Evolutionary conservation across 2,797 vertebrate species (phyloP).

Genomic region (Sparidentex hasta): DNA sequence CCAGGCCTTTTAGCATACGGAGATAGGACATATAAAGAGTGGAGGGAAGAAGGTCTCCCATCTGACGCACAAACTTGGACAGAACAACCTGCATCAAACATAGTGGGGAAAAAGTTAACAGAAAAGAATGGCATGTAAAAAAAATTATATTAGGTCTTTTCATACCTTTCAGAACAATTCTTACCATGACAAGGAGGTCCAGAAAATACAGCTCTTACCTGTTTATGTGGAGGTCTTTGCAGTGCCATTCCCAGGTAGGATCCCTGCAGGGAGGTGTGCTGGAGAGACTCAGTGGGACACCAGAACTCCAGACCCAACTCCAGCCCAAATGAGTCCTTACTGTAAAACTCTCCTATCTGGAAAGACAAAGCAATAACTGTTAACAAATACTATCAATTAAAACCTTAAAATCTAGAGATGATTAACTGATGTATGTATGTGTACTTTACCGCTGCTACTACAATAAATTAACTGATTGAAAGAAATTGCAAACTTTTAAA

Average conservation of each 20-base stretch:
- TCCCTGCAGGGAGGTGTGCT: constrained; percentile 93
- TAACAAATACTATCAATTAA: not conserved
- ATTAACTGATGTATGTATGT: not conserved
- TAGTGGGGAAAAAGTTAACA: not conserved
- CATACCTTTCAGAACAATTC: not conserved
- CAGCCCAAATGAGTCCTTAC: constrained; percentile 91
- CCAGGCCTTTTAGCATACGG: constrained; percentile 95
- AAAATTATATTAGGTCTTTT: not conserved
- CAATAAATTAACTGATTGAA: too few species aligned
- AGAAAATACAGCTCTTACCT: constrained; percentile 80
- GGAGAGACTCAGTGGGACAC: constrained; percentile 96
- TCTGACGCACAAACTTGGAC: constrained; percentile 99
- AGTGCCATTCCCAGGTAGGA: constrained; percentile 95
- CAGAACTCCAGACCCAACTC: constrained; percentile 97
- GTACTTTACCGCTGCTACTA: too few species aligned
- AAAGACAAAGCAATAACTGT: constrained; percentile 27
- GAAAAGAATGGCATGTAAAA: not conserved
- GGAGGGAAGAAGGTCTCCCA: constrained; percentile 96
- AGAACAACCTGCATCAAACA: constrained; percentile 92
- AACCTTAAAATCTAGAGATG: not conserved
- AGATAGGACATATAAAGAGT: constrained; percentile 97
- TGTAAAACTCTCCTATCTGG: constrained; percentile 95
- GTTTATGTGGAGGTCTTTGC: constrained; percentile 97
- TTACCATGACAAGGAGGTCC: not conserved
- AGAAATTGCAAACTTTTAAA: too few species aligned